These are phyloP conservation scores for Rhinichthys klamathensis DNA, from an alignment of 2,113 vertebrate species.

Conservation along the genomic window DNA sequence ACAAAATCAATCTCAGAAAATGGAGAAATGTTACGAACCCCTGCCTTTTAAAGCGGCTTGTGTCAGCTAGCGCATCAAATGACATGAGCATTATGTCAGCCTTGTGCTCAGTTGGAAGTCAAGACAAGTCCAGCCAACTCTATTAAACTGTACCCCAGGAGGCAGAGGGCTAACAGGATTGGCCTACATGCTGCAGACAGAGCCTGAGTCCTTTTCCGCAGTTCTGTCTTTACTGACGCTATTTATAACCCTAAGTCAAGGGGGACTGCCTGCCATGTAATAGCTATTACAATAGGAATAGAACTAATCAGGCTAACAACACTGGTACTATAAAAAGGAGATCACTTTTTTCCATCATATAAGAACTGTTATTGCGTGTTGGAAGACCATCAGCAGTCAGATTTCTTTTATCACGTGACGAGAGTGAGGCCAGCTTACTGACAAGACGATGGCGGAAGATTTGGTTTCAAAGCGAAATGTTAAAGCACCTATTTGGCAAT, in stretches of 20 bases:
- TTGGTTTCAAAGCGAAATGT: no score
- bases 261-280: conserved; percentile 47
- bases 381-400: neutral
- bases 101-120: conserved; percentile 26
- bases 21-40: neutral
- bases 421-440: no score
- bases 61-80: neutral
- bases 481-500: no score
- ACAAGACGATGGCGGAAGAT: no score
- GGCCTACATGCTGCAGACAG: conserved; percentile 70
- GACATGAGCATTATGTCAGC: neutral
- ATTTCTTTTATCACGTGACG: no score
- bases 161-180: conserved; percentile 59
- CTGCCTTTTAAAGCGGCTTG: neutral
- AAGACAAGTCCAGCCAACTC: conserved; percentile 19
- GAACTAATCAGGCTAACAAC: conserved; percentile 25
- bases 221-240: conserved; percentile 54
- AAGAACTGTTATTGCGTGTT: no score
- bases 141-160: conserved; percentile 36
- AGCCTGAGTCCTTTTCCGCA: conserved; percentile 46
- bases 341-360: no score
- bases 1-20: neutral
- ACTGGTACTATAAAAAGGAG: neutral
- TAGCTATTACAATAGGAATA: conserved; percentile 32
- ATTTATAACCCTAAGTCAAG: conserved; percentile 47